Base-by-base conservation (phyloP, 1,140 invertebrate species). In the Phymorhynchus buccinoides region DNA sequence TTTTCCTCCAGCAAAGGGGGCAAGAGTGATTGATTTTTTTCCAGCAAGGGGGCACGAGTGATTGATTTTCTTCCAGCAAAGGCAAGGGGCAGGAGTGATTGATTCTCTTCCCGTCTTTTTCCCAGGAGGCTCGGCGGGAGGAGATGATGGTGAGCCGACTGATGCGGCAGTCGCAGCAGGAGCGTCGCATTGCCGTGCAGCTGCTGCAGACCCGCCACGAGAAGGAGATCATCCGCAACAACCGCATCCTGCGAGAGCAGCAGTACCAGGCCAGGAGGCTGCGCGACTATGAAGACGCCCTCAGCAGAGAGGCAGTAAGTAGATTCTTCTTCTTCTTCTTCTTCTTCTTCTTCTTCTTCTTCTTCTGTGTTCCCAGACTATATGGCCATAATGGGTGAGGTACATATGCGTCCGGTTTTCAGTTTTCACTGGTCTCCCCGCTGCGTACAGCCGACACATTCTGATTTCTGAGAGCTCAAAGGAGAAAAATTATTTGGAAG, bases 121-220 rank as follows among this genome's bases (percentile, higher is more conserved):
- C 22, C 82, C 56, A 94, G 93, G 92, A 93, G 80, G 90, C 90
- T 9, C 84, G 89, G 41, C 77, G 92, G 56, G 93, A 94, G 85
- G 92, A 93, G 82, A 92, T 93, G 88, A 87, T 94, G 73, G 92
- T 93, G 12, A 93, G 91, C 80, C 86, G 91, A 14, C 85, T 94
- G 80, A 92, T 94, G 90, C 86, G 93, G 81, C 93, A 94, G 85
- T 93, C 93, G 4, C 92, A 93, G 81, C 92, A 93, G 80, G 93
- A 94, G 83, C 83, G 93, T 37, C 88, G 93, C 68, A 93, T 94
- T 78, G 93, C 92, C 48, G 93, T 93, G 44, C 93, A 94, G 89
- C 86, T 94, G 56, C 87, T 94, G 30, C 93, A 94, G 85, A 85
- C 92, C 18, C 86, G 93, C 44, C 93, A 93, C 79, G 93, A 94